These are phyloP conservation scores for Cydia fagiglandana DNA, from an alignment of 1,140 invertebrate species.

Conservation along the genomic window DNA sequence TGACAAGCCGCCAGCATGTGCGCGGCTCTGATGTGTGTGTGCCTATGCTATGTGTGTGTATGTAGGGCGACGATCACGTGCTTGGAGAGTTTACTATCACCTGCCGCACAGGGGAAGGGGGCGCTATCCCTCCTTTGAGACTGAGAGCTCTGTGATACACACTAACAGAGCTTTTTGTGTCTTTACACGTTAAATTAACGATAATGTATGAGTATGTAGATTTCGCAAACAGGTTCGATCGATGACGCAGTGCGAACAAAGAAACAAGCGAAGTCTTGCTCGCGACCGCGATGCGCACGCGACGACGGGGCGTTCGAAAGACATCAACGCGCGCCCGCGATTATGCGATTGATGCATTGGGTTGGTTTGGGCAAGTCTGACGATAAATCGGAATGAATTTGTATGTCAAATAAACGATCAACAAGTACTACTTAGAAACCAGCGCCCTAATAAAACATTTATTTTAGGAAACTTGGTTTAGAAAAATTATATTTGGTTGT, in stretches of 20 bases:
- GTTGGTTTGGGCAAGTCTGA: too few species aligned
- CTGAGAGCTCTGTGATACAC: background rate
- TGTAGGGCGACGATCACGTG: constrained; percentile 7
- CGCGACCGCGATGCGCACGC: background rate
- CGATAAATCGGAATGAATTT: too few species aligned
- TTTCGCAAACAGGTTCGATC: background rate
- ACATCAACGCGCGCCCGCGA: background rate
- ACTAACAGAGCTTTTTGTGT: background rate
- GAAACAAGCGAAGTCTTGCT: background rate
- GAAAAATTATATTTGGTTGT: too few species aligned
- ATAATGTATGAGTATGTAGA: background rate
- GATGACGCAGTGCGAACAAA: background rate
- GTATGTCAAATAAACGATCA: too few species aligned
- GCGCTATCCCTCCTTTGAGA: background rate
- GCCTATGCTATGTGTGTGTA: background rate
- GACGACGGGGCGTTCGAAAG: background rate
- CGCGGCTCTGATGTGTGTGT: background rate
- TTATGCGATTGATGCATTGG: background rate
- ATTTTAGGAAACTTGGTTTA: too few species aligned
- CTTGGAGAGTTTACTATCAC: constrained; percentile 6
- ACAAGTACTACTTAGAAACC: too few species aligned
- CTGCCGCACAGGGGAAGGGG: background rate
- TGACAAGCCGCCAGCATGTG: background rate
- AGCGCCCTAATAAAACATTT: too few species aligned
- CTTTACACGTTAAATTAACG: background rate